Evolutionary conservation across 2,113 vertebrate species (phyloP).

Genomic region (Chloebia gouldiae): DNA sequence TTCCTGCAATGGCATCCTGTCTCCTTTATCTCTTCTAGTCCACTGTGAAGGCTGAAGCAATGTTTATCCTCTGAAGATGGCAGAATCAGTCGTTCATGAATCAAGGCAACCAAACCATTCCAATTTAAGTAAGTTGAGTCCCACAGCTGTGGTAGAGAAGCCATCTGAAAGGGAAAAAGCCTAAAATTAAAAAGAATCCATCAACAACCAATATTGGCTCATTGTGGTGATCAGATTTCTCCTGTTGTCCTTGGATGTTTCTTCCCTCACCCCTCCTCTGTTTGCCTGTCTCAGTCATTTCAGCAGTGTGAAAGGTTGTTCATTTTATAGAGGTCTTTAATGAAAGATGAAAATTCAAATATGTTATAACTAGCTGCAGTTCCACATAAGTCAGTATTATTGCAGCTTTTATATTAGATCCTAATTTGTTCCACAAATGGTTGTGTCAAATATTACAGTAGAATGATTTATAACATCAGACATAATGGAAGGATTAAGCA

Average conservation of each 20-base stretch:
- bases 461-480: not conserved
- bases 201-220: not conserved
- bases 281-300: not conserved
- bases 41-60: not conserved
- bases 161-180: not conserved
- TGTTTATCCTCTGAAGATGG: not conserved
- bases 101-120: not conserved
- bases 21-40: not conserved
- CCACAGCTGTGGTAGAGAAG: not conserved
- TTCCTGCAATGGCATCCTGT: not conserved
- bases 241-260: not conserved
- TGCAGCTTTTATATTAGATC: not conserved
- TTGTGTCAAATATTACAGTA: not conserved
- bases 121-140: not conserved
- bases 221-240: not conserved
- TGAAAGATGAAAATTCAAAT: slow-evolving; percentile 20
- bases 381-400: slow-evolving; percentile 5
- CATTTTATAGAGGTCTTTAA: not conserved
- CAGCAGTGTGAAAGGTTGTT: not conserved
- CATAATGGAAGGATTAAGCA: not conserved
- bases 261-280: not conserved
- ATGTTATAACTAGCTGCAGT: slow-evolving; percentile 14
- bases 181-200: not conserved
- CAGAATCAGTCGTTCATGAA: rapidly evolving
- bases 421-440: not conserved